Percentiles rank a stretch among this genome's conserved stretches.
phyloP scores from a whole-genome alignment of 2,888 invertebrate genomes.

The Criorhina ranunculi region DNA sequence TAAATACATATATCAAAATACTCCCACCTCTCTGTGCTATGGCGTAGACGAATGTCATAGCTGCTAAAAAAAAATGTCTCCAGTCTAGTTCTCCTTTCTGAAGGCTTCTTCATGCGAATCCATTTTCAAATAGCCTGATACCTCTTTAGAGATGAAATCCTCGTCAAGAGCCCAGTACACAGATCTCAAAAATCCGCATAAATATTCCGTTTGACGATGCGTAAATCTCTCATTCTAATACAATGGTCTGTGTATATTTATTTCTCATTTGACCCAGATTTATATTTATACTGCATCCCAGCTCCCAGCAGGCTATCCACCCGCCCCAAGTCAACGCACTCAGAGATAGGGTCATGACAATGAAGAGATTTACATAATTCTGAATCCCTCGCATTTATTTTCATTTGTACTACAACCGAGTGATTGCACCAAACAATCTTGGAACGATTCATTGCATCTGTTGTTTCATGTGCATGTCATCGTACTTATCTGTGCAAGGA shows the following conservation, averaged over 20 bases:
- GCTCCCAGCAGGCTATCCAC: background rate
- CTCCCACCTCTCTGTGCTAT: too few relatives aligned
- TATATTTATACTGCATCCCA: background rate
- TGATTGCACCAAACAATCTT: constrained; percentile 10
- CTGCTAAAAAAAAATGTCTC: too few relatives aligned
- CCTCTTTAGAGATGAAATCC: background rate
- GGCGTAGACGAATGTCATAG: too few relatives aligned
- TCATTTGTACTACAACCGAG: background rate
- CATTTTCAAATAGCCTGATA: background rate
- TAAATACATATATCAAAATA: too few relatives aligned
- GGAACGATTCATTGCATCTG: constrained; percentile 30
- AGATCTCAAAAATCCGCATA: background rate
- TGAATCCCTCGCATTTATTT: background rate
- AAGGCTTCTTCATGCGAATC: background rate
- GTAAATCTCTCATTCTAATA: background rate
- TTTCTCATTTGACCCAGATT: constrained; percentile 11
- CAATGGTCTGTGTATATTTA: background rate
- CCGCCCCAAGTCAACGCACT: background rate
- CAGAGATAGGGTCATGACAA: constrained; percentile 1
- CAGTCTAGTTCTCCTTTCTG: too few relatives aligned
- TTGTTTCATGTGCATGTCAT: constrained; percentile 4
- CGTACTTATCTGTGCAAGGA: constrained; percentile 9
- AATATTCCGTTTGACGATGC: constrained; percentile 5
- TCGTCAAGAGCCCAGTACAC: background rate
- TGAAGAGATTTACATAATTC: background rate